Conservation (phyloP, 2,888 invertebrate genomes). For the Hypsopygia costalis region DNA sequence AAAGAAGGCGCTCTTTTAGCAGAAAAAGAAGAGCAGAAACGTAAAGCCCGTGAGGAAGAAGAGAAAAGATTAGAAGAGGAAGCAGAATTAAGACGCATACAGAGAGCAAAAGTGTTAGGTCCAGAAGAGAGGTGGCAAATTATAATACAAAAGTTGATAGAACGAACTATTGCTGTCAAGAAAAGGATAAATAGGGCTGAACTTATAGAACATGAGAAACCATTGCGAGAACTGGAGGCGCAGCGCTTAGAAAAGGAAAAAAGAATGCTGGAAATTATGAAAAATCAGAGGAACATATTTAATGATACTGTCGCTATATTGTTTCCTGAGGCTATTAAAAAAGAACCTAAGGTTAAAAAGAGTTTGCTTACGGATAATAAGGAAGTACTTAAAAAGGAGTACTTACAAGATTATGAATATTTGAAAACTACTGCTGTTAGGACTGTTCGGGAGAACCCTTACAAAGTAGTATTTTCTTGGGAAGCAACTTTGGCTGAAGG, state of each 20-base stretch:
- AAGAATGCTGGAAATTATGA: constrained; percentile 79
- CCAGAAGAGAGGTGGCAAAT: constrained; percentile 81
- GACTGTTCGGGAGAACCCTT: constrained; percentile 69
- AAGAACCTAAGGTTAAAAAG: constrained; percentile 57
- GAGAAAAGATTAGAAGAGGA: constrained; percentile 72
- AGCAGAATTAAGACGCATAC: constrained; percentile 67
- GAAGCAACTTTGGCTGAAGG: constrained; percentile 73
- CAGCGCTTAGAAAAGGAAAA: constrained; percentile 79
- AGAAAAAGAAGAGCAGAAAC: constrained; percentile 65
- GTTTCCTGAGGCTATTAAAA: constrained; percentile 81
- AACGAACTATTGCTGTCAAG: constrained; percentile 82
- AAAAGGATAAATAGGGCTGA: constrained; percentile 82
- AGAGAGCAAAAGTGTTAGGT: constrained; percentile 56
- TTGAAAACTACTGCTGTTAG: constrained; percentile 44
- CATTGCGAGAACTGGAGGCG: constrained; percentile 79
- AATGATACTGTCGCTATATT: constrained; percentile 82
- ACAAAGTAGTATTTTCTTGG: constrained; percentile 78
- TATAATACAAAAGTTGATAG: constrained; percentile 83
- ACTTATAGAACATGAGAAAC: constrained; percentile 81
- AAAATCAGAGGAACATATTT: constrained; percentile 82
- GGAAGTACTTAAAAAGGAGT: constrained; percentile 49
- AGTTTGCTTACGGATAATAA: constrained; percentile 66
- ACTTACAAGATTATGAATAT: constrained; percentile 54
- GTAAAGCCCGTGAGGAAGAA: constrained; percentile 53
- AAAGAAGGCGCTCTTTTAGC: constrained; percentile 63